These are phyloP conservation scores for Philotrypesis tridentata DNA, from an alignment of 1,140 invertebrate species.

Conservation along the genomic window DNA sequence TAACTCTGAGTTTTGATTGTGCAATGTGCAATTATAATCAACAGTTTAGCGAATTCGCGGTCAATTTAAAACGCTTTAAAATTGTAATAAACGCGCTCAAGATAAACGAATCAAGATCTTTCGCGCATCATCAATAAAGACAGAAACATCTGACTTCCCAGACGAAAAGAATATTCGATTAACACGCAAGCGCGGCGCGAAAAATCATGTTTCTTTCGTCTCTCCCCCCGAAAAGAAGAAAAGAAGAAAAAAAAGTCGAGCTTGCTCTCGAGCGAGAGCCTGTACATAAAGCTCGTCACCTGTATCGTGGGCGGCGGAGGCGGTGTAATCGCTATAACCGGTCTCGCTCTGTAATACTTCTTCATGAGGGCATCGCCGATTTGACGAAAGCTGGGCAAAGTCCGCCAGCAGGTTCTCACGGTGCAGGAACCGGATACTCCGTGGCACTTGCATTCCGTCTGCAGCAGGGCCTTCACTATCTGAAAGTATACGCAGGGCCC, in stretches of 20 bases:
- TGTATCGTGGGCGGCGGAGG: slow-evolving; percentile 68
- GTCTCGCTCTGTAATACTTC: slow-evolving; percentile 87
- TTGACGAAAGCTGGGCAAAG: slow-evolving; percentile 87
- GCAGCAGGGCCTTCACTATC: slow-evolving; percentile 88
- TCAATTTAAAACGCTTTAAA: too few species aligned
- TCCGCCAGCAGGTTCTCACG: slow-evolving; percentile 95
- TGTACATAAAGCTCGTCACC: slow-evolving; percentile 58
- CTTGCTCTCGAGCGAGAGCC: neutral
- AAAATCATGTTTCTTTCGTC: too few species aligned
- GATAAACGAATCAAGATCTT: too few species aligned
- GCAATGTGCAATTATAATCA: too few species aligned
- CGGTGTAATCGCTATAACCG: slow-evolving; percentile 77
- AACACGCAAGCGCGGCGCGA: too few species aligned
- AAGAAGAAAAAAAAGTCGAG: slow-evolving; percentile 42
- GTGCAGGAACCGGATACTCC: slow-evolving; percentile 97
- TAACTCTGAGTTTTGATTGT: too few species aligned
- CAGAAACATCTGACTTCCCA: too few species aligned
- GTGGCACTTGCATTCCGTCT: slow-evolving; percentile 95
- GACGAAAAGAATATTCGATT: too few species aligned
- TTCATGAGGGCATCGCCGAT: slow-evolving; percentile 89
- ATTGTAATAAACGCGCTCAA: too few species aligned
- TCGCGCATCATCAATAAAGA: too few species aligned
- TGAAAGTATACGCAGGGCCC: slow-evolving; percentile 69
- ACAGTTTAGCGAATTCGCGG: too few species aligned
- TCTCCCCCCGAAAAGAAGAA: slow-evolving; percentile 10